These are phyloP conservation scores for Microctonus aethiopoides DNA, from an alignment of 2,888 invertebrate genomes.

Conservation along the genomic window DNA sequence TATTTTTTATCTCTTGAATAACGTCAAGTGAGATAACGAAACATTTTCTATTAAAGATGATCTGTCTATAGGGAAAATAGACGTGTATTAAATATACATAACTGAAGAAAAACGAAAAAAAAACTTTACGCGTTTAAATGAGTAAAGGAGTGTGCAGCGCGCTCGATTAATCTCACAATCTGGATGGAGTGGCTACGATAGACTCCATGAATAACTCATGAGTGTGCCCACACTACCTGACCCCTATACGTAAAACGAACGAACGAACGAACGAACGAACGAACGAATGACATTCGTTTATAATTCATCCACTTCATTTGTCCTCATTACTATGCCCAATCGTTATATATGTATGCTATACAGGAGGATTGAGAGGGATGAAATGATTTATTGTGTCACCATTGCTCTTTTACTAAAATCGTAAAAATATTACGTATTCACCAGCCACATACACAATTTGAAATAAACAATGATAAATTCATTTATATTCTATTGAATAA, in stretches of 20 bases:
- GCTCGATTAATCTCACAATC: constrained; percentile 66
- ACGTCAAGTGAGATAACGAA: too few species aligned
- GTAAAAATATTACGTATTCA: background rate
- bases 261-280: constrained; percentile 21
- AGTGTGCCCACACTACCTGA: constrained; percentile 51
- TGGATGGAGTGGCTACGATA: constrained; percentile 65
- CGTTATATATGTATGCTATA: constrained; percentile 53
- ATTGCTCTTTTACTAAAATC: background rate
- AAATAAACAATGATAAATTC: background rate
- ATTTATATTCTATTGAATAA: background rate
- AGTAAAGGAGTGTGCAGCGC: constrained; percentile 56
- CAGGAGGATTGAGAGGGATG: background rate
- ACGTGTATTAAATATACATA: background rate
- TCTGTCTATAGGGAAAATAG: too few species aligned
- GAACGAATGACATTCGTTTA: constrained; percentile 57
- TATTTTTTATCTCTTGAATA: too few species aligned
- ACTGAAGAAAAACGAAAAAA: constrained; percentile 15
- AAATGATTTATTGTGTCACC: constrained; percentile 50
- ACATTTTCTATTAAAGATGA: too few species aligned
- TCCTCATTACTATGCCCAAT: constrained; percentile 65
- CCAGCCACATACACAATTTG: background rate
- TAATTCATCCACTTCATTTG: constrained; percentile 66
- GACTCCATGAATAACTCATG: constrained; percentile 66
- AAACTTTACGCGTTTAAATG: constrained; percentile 39
- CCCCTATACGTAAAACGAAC: constrained; percentile 49